Conservation (phyloP, 1,140 invertebrate species). For the Ptiloglossa arizonensis region DNA sequence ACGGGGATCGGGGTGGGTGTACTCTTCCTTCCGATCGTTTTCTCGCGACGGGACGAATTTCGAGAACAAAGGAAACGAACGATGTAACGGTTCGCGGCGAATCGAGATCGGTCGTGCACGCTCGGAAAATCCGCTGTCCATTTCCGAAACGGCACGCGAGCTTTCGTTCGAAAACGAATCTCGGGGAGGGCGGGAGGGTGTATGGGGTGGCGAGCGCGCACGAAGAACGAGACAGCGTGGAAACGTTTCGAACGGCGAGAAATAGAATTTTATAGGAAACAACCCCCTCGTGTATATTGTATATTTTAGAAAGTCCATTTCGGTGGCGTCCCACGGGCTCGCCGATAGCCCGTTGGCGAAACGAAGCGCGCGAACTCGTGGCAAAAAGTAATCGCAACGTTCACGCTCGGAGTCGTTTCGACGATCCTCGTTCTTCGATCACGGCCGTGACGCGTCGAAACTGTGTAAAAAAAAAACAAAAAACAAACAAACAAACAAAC, state of each 20-base stretch:
- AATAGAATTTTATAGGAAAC: neutral
- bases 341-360: neutral
- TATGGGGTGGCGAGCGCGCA: neutral
- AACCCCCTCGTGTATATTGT: neutral
- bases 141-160: neutral
- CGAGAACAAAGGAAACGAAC: too few species aligned
- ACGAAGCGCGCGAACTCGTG: neutral
- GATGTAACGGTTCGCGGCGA: too few species aligned
- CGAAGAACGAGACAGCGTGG: neutral
- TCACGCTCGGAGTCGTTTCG: neutral
- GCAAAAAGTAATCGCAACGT: neutral
- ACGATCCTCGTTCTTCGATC: neutral
- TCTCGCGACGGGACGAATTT: neutral
- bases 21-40: neutral
- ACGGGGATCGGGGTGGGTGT: neutral
- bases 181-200: too few species aligned
- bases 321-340: neutral
- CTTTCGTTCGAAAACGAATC: neutral
- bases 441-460: neutral
- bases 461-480: too few species aligned
- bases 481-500: too few species aligned
- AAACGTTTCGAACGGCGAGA: conserved; percentile 1
- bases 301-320: conserved; percentile 17
- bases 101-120: neutral
- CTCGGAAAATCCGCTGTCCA: conserved; percentile 11